Base-by-base conservation (phyloP, 2,888 invertebrate species). In the Leucophenga maculata region DNA sequence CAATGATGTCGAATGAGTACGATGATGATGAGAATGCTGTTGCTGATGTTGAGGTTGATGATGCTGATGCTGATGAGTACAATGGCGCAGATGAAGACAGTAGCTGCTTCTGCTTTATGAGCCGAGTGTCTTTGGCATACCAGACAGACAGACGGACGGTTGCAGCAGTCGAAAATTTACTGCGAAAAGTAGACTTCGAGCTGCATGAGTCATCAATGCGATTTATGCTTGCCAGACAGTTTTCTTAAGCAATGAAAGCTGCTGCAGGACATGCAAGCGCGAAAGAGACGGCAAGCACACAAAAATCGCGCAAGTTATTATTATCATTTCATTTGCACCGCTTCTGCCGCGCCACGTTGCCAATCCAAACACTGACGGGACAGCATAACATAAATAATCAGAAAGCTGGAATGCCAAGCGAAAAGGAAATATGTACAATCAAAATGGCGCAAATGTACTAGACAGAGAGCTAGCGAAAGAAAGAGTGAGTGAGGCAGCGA, bases 311-410 rank as follows among this genome's bases (percentile, higher is more conserved):
- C 16, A 39, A 60, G 39, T 60, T 60, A 60, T 60, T 60, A 31
- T 32, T 48, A 48, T 64, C 20, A 48, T 64, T 64, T 18, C 46
- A n/a, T 22, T 64, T 64, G 48, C 20, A 8, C 8, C 8, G 39
- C 39, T 39, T 8, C 32, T 32, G 32, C 32, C 32, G 8, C 32
- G 3, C 39, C 6, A 44, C 39, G 60, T 26, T 22, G 60, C n/a
- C 39, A 18, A 60, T 22, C 1, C 54, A 54, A n/a, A 54, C 54
- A 52, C 1, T 4, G 11, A 39, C 39, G 8, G 4, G 26, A 26
- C 60, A 62, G 44, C 32, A 39, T 18, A 62, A 62, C 46, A 62
- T 64, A 64, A 64, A 64, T 64, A 64, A 46, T 64, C 44, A 64
- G 18, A 14, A 50, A 50, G 50, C 50, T 16, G 50, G 3, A 50